These are phyloP conservation scores for Marcusenius ussheri DNA, from an alignment of 2,113 vertebrate species.

Conservation along the genomic window DNA sequence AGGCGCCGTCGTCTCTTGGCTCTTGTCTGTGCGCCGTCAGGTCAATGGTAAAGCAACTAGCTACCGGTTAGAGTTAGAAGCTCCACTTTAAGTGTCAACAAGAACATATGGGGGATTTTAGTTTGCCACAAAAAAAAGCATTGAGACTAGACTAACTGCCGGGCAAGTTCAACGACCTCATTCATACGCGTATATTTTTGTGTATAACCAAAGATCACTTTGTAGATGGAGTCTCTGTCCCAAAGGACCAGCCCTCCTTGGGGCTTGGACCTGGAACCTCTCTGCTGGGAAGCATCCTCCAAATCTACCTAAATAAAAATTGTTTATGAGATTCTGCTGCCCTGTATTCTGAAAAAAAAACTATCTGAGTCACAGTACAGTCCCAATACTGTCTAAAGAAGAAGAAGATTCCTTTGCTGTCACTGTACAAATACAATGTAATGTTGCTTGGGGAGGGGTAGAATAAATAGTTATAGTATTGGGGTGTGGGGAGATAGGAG, in stretches of 20 bases:
- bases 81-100: not conserved
- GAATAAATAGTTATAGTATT: not conserved
- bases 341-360: not conserved
- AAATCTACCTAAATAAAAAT: not conserved
- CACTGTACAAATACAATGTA: not conserved
- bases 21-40: not conserved
- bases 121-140: not conserved
- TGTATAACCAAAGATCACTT: not conserved
- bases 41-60: not conserved
- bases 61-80: not conserved
- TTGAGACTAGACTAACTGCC: not conserved
- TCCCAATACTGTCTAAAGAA: not conserved
- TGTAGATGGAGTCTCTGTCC: not conserved
- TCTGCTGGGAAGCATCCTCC: not conserved
- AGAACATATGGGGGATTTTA: not conserved
- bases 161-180: not conserved
- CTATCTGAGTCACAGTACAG: not conserved
- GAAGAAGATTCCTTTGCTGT: not conserved
- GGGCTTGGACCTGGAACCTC: not conserved
- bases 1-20: not conserved
- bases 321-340: not conserved
- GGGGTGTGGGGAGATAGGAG: too few species aligned
- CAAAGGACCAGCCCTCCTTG: not conserved
- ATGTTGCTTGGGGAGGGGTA: not conserved
- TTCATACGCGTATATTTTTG: not conserved